Evolutionary conservation across 2,888 invertebrate species (phyloP), one percentile per base, ranked within the genome.

Genomic region (Monochamus alternatus): DNA sequence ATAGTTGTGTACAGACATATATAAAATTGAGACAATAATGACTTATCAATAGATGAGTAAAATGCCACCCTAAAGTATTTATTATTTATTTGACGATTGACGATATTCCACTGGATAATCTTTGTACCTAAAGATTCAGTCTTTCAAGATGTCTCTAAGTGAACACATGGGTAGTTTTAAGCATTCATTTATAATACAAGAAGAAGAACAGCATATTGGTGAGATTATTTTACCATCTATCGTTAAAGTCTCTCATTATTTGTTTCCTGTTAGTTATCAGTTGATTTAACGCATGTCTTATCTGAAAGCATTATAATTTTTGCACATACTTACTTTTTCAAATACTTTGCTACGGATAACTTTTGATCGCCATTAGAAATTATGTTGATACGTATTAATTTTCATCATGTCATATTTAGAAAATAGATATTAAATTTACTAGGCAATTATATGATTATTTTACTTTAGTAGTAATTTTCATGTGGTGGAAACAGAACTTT

Each of bases 161-260:
- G 75, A 75, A 14, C 51, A 60, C 47, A 62, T 52, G 43, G 71
- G 67, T 43, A 67, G 71, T 67, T 66, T 52, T 32, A 64, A 52
- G 9, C 73, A 73, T 8, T 69, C 75, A 30, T n/a, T 77, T 9
- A 31, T 75, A 5, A 74, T 76, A 30, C 75, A 79, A 58, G 73
- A 77, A 30, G 52, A 31, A 10, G 75, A 71, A 52, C 30, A 73
- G 44, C 22, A 78, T n/a, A 60, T 75, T 38, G 77, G 81, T 78
- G 74, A 65, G 72, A 52, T 72, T 47, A 68, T 67, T 62, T 64
- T 22, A 67, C 59, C 43, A 76, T 69, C 63, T 65, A 77, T 74
- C 78, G 31, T 79, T 76, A 68, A 80, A 77, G 67, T 80, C 75
- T 63, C 75, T 66, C 22, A 4, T 63, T 62, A 52, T 68, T 71